Evolutionary conservation across 1,140 invertebrate genomes (phyloP), one percentile per base, ranked within the genome.

Genomic region (Trachymyrmex cornetzi): DNA sequence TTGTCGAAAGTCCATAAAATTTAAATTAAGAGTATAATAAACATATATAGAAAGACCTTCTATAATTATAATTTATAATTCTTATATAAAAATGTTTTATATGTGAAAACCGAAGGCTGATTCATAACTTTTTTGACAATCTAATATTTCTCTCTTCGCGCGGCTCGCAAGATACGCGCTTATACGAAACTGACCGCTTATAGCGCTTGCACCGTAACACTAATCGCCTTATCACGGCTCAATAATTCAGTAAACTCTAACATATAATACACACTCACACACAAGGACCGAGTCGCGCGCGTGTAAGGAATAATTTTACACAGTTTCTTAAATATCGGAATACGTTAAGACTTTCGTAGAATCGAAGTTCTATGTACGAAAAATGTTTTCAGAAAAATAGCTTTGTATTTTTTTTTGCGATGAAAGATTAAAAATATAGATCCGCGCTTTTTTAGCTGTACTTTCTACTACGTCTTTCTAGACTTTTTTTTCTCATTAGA

Each of bases 261-360:
- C 72, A 80, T 44, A 53, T 87, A 67, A 69, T 66, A 61, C 71
- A 55, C 71, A 87, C 12, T 50, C 27, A 50, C 77, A 55, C n/a
- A 74, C 27, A 84, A 75, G 72, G 69, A 75, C 63, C 44, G 38
- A n/a, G 27, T 84, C 27, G 69, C 80, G 55, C 48, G 48, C 80
- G 55, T 7, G 24, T 74, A 82, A 44, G 55, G 14, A 84, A 84
- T 82, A 82, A 82, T 84, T 63, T 84, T 74, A 84, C 55, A 74
- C 1, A 12, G 19, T 72, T 22, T 81, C 16, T 61, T 16, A 79
- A 64, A 22, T 64, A 67, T 50, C 38, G 9, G 38, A 57, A 63
- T 61, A 86, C 87, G 82, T 50, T 79, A 55, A 88, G 59, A 72
- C 16, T 61, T 67, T 69, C 44, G n/a, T 44, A 57, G 38, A 74